Evolutionary conservation across 2,888 invertebrate genomes (phyloP), one percentile per base, ranked within the genome.

Genomic region (Lithosia quadra): DNA sequence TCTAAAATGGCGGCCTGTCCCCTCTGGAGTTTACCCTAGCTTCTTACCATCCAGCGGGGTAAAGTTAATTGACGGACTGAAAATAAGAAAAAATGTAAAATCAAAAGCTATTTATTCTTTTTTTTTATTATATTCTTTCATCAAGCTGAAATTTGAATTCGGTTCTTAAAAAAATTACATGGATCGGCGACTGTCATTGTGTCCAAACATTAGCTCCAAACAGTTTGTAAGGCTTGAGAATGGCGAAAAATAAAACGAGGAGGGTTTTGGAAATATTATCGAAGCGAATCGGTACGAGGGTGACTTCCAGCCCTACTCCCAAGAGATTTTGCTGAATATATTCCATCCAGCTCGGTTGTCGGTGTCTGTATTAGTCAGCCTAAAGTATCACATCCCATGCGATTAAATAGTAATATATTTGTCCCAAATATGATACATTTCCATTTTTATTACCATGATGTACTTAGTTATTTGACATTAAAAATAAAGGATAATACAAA

Each of bases 261-360:
- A 78, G 80, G 79, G 84, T 77, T 80, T 84, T 79, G 77, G 77
- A 79, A 84, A 84, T 86, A 88, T 88, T 87, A 88, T 87, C 82
- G 84, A 82, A 82, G 84, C 81, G 83, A 82, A 86, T 84, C 83
- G 83, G 82, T 84, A 84, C 84, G 81, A 78, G 78, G 78, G 78
- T 83, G 84, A 86, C 90, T 89, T 88, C 89, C 85, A 86, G 83
- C 76, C 73, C 68, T 69, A 72, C 73, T 82, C 89, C 85, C 86
- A 63, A 65, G 88, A 82, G 89, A 84, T 75, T 84, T 74, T 68
- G 73, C 74, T 74, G 79, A 83, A 79, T 79, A 75, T 79, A 79
- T 78, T 84, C 79, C 77, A 83, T 85, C 82, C 80, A 80, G 79
- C 71, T 76, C 75, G 80, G 79, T 80, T 77, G 75, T 75, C 77